Evolutionary conservation across 1,140 invertebrate genomes (phyloP).

Genomic region (Heliconius congener): DNA sequence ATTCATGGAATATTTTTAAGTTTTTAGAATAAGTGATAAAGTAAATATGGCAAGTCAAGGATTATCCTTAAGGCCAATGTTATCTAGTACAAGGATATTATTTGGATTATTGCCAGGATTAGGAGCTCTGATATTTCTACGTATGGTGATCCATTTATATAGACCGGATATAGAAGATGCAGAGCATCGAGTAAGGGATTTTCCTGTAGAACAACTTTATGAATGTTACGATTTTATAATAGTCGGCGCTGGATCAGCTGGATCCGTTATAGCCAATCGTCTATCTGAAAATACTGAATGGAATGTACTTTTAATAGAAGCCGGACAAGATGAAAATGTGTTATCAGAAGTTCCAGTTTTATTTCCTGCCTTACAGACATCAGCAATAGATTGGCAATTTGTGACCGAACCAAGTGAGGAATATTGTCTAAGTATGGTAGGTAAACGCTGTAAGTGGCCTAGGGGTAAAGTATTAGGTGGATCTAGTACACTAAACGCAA

Average conservation of each 20-base stretch:
- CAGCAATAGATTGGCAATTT: constrained; percentile 90
- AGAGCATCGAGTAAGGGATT: constrained; percentile 81
- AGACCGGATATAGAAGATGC: constrained; percentile 86
- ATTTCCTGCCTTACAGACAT: constrained; percentile 87
- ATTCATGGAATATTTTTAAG: neutral
- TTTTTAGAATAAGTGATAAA: neutral
- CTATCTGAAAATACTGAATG: constrained; percentile 86
- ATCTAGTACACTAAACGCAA: constrained; percentile 91
- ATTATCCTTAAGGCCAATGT: constrained; percentile 52
- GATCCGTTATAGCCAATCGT: constrained; percentile 89
- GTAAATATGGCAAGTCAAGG: constrained; percentile 53
- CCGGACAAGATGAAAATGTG: constrained; percentile 88
- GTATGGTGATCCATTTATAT: constrained; percentile 82
- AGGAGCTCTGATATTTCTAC: constrained; percentile 83
- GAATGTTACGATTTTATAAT: constrained; percentile 88
- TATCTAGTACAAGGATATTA: constrained; percentile 83
- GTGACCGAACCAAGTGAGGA: constrained; percentile 86
- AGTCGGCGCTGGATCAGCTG: constrained; percentile 92
- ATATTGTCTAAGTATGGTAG: constrained; percentile 85
- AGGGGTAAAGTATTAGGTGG: constrained; percentile 91
- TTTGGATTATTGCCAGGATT: constrained; percentile 84
- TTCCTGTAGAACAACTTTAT: constrained; percentile 72
- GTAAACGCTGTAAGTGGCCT: constrained; percentile 86
- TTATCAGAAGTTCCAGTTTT: constrained; percentile 88
- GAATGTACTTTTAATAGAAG: constrained; percentile 90